Percentiles rank a stretch among this genome's conserved stretches.
Conservation (phyloP, 2,113 vertebrate genomes). For the Reinhardtius hippoglossoides region DNA sequence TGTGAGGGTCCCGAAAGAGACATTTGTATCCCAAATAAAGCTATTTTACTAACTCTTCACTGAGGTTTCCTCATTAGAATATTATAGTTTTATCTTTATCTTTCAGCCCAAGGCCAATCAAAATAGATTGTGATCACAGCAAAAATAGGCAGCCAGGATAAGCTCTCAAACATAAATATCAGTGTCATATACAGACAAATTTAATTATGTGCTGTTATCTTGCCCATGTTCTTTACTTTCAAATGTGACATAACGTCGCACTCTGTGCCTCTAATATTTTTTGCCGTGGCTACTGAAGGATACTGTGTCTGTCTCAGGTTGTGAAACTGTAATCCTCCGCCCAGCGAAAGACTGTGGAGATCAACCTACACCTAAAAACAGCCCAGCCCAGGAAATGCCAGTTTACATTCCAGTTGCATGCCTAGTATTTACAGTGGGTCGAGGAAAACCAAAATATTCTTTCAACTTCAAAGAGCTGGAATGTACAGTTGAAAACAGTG, state of each 20-base stretch:
- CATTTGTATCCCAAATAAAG: too few relatives aligned
- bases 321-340: neutral
- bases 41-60: too few relatives aligned
- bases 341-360: neutral
- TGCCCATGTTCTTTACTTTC: neutral
- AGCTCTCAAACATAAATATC: too few relatives aligned
- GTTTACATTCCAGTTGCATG: conserved; percentile 3
- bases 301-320: neutral
- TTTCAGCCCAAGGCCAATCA: too few relatives aligned
- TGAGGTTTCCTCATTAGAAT: too few relatives aligned
- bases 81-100: too few relatives aligned
- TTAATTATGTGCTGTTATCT: too few relatives aligned
- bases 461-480: neutral
- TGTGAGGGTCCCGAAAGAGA: too few relatives aligned
- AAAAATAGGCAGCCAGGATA: too few relatives aligned
- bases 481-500: too few relatives aligned
- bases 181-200: too few relatives aligned
- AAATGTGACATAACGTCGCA: neutral
- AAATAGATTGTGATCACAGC: too few relatives aligned
- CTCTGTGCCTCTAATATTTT: neutral
- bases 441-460: neutral
- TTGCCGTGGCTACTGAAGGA: neutral
- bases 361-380: neutral
- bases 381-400: neutral
- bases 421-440: neutral